Evolutionary conservation across 2,113 vertebrate species (phyloP).

Genomic region (Microcebus tavaratra): DNA sequence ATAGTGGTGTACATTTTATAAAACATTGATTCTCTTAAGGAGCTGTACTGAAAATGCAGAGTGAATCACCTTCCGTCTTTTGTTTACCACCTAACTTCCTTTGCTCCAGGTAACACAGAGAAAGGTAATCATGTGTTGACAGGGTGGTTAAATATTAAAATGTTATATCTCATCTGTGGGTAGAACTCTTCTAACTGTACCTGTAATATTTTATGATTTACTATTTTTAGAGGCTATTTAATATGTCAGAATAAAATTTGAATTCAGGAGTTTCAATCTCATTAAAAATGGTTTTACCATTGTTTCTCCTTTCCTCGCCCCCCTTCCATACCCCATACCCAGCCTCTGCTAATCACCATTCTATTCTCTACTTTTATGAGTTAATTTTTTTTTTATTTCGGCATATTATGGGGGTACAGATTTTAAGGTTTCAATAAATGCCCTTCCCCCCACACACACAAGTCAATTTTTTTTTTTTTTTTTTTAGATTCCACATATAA

Average conservation of each 20-base stretch:
- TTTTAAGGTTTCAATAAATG: too few relatives aligned
- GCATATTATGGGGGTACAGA: too few relatives aligned
- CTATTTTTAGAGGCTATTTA: constrained; percentile 61
- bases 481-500: neutral
- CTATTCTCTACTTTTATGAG: neutral
- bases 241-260: neutral
- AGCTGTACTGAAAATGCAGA: neutral
- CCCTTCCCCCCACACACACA: too few relatives aligned
- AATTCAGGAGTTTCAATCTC: constrained; percentile 25
- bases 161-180: neutral
- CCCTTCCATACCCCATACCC: neutral
- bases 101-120: neutral
- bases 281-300: neutral
- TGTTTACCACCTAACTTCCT: neutral
- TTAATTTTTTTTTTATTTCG: too few relatives aligned
- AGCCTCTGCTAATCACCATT: neutral
- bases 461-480: too few relatives aligned
- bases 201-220: constrained; percentile 13
- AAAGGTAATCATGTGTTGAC: neutral
- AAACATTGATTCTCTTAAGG: neutral
- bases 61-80: neutral
- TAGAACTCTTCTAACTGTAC: neutral
- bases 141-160: constrained; percentile 69
- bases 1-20: neutral
- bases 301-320: neutral